phyloP scores from a whole-genome alignment of 23 tunicate species.

The Ciona savignyi region DNA sequence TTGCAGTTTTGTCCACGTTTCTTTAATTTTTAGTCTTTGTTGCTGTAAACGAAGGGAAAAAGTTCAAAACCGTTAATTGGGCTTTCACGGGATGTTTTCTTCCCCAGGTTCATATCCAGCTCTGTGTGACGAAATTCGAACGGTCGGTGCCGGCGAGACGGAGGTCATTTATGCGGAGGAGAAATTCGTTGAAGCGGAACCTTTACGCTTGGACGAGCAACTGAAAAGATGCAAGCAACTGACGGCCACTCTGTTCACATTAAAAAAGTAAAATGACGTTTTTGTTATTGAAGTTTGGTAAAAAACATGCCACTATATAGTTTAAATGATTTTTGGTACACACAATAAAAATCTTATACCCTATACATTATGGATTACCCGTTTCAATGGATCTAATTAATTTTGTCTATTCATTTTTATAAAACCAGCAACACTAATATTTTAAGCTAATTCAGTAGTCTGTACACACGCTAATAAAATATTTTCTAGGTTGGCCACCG shows the following conservation, averaged over 20 bases:
- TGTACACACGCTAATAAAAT: no score
- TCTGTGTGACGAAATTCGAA: slow-evolving; percentile 52
- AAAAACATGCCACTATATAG: neutral
- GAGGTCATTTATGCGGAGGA: slow-evolving; percentile 78
- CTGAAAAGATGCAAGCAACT: slow-evolving; percentile 85
- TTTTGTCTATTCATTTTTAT: no score
- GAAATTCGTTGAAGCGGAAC: slow-evolving; percentile 69
- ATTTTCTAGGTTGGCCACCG: slow-evolving; percentile 50
- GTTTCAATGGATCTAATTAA: neutral
- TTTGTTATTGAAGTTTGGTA: no score
- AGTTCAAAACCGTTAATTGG: no score
- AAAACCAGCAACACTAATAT: no score
- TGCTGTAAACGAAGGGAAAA: no score
- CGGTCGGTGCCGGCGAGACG: slow-evolving; percentile 64
- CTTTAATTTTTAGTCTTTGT: no score
- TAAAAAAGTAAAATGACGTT: slow-evolving; percentile 75
- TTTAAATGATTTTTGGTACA: neutral
- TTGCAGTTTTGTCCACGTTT: no score
- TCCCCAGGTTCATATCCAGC: slow-evolving; percentile 73
- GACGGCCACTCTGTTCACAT: slow-evolving; percentile 56
- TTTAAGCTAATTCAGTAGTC: no score
- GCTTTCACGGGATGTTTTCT: no score
- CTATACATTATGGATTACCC: neutral
- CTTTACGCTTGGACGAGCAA: slow-evolving; percentile 79
- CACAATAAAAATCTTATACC: neutral